These are phyloP conservation scores for Lynx canadensis DNA, from an alignment of 2,113 vertebrate genomes.

Conservation along the genomic window DNA sequence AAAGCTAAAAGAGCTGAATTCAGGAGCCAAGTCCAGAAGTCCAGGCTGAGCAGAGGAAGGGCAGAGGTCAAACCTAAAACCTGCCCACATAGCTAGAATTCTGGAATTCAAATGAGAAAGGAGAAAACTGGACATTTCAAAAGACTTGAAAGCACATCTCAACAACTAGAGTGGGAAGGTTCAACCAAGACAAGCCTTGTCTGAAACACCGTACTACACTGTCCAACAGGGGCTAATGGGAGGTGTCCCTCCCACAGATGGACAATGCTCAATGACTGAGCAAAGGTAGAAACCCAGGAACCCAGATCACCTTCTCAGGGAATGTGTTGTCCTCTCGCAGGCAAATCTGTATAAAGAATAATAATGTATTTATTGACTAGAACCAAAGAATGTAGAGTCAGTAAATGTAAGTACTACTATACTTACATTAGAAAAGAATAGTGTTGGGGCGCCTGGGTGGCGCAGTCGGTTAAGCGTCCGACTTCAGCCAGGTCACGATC, in stretches of 20 bases:
- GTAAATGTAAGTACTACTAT: neutral
- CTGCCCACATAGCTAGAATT: neutral
- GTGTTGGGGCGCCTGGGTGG: no score
- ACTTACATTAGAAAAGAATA: neutral
- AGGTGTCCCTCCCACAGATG: neutral
- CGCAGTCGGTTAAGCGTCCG: no score
- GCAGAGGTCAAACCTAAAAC: neutral
- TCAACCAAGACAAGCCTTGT: neutral
- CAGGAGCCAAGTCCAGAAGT: neutral
- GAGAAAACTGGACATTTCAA: neutral
- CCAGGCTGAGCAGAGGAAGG: neutral
- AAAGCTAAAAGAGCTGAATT: neutral
- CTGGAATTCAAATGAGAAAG: neutral
- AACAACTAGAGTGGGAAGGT: neutral
- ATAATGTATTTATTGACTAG: neutral
- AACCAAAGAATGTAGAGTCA: neutral
- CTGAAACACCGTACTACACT: neutral
- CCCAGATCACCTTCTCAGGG: neutral
- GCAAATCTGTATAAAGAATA: neutral
- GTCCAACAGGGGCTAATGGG: accelerated
- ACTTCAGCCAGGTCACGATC: no score
- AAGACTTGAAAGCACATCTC: neutral
- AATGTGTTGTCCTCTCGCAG: neutral
- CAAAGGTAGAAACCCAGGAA: neutral
- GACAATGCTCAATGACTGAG: neutral